Evolutionary conservation across 2,113 vertebrate species (phyloP).

Genomic region (Myiozetetes cayanensis): DNA sequence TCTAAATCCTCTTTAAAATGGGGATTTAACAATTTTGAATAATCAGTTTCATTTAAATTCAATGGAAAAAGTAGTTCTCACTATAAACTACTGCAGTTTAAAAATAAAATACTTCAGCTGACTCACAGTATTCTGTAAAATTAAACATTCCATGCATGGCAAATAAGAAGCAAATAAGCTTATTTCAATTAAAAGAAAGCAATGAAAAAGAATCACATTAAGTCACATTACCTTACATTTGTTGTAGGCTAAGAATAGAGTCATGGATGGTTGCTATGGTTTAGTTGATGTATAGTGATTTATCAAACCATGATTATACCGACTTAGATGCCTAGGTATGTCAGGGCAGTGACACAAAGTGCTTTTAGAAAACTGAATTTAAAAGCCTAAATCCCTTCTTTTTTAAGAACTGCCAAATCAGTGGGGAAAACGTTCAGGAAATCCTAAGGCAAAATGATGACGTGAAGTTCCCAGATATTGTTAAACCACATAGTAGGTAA

Average conservation of each 20-base stretch:
- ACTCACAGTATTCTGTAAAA: background rate
- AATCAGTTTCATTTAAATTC: background rate
- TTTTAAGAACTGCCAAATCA: background rate
- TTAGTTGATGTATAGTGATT: background rate
- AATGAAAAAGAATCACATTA: background rate
- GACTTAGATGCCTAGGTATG: background rate
- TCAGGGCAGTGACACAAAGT: background rate
- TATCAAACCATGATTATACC: background rate
- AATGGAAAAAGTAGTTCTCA: background rate
- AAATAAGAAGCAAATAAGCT: background rate
- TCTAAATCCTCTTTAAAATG: background rate
- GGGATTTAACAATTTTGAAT: background rate
- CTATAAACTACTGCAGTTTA: background rate
- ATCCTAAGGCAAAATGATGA: background rate
- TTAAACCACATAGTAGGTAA: background rate
- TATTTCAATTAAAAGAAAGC: background rate
- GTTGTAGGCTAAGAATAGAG: background rate
- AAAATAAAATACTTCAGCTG: background rate
- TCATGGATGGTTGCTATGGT: background rate
- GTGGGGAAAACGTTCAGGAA: slow-evolving; percentile 14
- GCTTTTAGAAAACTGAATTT: background rate
- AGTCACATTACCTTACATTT: background rate
- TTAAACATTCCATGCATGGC: background rate
- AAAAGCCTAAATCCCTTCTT: background rate
- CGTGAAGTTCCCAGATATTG: background rate